These are phyloP conservation scores for Ceratothoa steindachneri DNA, from an alignment of 2,888 invertebrate species.

Conservation along the genomic window DNA sequence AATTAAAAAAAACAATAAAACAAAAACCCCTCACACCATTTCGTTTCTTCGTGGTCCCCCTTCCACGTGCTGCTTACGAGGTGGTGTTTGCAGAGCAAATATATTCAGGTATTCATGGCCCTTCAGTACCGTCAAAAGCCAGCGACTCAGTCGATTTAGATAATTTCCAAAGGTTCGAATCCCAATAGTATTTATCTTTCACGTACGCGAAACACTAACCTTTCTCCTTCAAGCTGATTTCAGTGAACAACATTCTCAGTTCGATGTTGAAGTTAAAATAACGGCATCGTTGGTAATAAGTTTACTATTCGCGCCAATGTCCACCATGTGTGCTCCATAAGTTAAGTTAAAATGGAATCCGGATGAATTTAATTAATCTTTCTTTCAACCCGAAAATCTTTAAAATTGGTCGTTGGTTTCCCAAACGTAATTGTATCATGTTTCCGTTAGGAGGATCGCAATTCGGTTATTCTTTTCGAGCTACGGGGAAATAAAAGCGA, in stretches of 20 bases:
- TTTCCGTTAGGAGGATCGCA: constrained; percentile 39
- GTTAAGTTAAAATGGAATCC: constrained; percentile 50
- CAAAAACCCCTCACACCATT: too few relatives aligned
- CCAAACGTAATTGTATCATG: constrained; percentile 56
- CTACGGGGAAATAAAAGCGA: constrained; percentile 17
- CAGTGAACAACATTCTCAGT: constrained; percentile 12
- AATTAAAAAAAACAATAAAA: too few relatives aligned
- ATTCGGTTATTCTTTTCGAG: constrained; percentile 48
- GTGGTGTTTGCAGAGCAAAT: constrained; percentile 57
- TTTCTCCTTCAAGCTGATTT: constrained; percentile 22
- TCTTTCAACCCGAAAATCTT: constrained; percentile 50
- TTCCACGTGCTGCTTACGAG: constrained; percentile 70
- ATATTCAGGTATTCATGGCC: constrained; percentile 57
- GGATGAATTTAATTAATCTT: constrained; percentile 32
- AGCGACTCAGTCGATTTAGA: not conserved
- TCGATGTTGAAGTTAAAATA: constrained; percentile 32
- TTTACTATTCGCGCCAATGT: constrained; percentile 22
- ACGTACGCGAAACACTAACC: too few relatives aligned
- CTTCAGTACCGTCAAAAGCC: constrained; percentile 48
- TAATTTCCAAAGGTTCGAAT: too few relatives aligned
- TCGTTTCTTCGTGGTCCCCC: constrained; percentile 69
- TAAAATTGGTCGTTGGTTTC: constrained; percentile 61
- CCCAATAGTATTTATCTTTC: too few relatives aligned
- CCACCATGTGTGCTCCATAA: constrained; percentile 48
- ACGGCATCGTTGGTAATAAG: constrained; percentile 46